Conservation (phyloP, 2,797 vertebrate genomes). For the Crocodylus rhombifer region DNA sequence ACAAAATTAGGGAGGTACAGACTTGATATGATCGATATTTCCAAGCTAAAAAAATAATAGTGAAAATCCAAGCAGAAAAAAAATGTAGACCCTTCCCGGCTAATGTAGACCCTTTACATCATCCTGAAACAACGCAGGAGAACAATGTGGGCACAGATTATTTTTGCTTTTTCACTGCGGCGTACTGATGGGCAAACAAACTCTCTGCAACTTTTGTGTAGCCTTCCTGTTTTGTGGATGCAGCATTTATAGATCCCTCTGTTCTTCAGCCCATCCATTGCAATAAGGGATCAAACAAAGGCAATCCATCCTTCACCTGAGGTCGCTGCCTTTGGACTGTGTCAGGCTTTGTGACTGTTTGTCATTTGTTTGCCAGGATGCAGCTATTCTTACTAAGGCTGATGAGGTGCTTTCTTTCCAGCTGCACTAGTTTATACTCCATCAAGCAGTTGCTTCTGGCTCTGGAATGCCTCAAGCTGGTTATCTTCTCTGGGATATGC, state of each 20-base stretch:
- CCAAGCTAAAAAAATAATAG: not conserved
- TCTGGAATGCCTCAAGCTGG: no score
- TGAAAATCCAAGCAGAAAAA: not conserved
- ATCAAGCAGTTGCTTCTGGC: not conserved
- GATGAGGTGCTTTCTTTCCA: not conserved
- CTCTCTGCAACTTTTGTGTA: not conserved
- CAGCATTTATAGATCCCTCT: not conserved
- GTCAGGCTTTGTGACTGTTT: not conserved
- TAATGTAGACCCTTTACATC: not conserved
- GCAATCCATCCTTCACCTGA: not conserved
- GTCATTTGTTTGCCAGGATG: not conserved
- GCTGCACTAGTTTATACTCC: not conserved
- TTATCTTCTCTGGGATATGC: not conserved
- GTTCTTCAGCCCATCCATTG: not conserved
- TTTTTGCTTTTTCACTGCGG: not conserved
- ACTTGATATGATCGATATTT: not conserved
- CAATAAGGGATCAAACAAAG: not conserved
- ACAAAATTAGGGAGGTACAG: not conserved
- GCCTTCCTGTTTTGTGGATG: not conserved
- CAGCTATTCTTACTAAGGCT: not conserved
- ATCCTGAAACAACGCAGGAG: not conserved
- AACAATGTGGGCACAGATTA: not conserved
- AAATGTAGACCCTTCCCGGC: not conserved
- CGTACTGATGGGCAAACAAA: not conserved
- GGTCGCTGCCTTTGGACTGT: not conserved